A percentile compares a stretch with the other conserved stretches of the same genome.
These are phyloP conservation scores for Cebus imitator DNA, from an alignment of 2,113 vertebrate species.

Conservation along the genomic window DNA sequence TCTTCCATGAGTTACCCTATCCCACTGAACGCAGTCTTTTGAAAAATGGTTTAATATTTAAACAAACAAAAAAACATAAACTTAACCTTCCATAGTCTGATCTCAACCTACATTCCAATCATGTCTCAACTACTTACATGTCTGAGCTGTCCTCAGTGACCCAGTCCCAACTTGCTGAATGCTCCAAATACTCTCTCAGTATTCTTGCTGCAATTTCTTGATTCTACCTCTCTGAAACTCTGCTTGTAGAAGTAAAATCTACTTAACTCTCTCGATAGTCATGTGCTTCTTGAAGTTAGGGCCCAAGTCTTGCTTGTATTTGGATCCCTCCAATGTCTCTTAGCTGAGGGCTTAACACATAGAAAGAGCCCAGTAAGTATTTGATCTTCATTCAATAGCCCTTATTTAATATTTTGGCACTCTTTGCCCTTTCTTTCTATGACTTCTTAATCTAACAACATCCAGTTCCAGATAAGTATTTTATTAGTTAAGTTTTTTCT, in stretches of 20 bases:
- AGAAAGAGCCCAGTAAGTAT: conserved; percentile 30
- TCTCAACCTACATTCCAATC: neutral
- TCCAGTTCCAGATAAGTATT: conserved; percentile 62
- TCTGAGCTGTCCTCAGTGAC: neutral
- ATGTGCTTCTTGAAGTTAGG: neutral
- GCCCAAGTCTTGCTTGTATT: neutral
- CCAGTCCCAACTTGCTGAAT: neutral
- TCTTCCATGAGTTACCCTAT: neutral
- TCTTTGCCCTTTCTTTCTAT: conserved; percentile 51
- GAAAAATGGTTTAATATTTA: neutral
- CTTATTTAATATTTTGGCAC: conserved; percentile 32
- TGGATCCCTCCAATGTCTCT: neutral
- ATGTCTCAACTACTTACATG: neutral
- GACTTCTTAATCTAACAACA: conserved; percentile 43
- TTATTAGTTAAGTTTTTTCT: conserved; percentile 74
- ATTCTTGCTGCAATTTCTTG: neutral
- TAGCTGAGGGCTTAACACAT: neutral
- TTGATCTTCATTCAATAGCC: neutral
- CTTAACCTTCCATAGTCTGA: neutral
- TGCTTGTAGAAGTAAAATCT: neutral
- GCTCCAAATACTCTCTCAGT: neutral
- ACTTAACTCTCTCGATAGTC: neutral
- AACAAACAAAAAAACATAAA: neutral
- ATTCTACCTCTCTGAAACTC: neutral
- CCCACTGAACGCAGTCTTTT: neutral